Evolutionary conservation across 2,113 vertebrate species (phyloP).

Genomic region (Pristiophorus japonicus): DNA sequence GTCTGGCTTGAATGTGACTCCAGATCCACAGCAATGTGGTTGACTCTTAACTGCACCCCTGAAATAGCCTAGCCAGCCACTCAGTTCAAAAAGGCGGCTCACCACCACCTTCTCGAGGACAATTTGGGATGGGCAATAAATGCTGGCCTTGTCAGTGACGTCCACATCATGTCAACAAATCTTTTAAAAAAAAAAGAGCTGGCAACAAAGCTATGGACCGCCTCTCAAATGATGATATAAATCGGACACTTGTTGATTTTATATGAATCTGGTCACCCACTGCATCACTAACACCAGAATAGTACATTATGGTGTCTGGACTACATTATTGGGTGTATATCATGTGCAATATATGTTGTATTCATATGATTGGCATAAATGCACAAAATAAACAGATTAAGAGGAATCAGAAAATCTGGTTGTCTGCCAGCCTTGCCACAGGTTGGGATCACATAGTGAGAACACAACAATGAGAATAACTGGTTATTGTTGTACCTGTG

Average conservation of each 20-base stretch:
- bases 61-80: too few relatives aligned
- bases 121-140: too few relatives aligned
- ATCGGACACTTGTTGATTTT: neutral
- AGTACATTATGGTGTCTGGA: neutral
- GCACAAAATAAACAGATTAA: neutral
- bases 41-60: too few relatives aligned
- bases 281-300: neutral
- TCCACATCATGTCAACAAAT: too few relatives aligned
- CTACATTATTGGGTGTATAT: neutral
- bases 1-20: too few relatives aligned
- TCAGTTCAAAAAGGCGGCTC: too few relatives aligned
- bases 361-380: neutral
- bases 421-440: neutral
- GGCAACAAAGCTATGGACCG: neutral
- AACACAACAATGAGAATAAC: neutral
- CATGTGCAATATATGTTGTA: neutral
- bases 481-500: neutral
- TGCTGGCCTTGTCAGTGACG: too few relatives aligned
- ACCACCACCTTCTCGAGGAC: too few relatives aligned
- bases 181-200: too few relatives aligned
- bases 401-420: slow-evolving; percentile 9
- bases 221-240: neutral
- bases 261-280: neutral
- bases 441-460: neutral
- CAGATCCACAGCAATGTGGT: too few relatives aligned